Percentiles rank a stretch among this genome's conserved stretches.
phyloP scores from a whole-genome alignment of 2,888 invertebrate species.

The Coenonympha arcania region DNA sequence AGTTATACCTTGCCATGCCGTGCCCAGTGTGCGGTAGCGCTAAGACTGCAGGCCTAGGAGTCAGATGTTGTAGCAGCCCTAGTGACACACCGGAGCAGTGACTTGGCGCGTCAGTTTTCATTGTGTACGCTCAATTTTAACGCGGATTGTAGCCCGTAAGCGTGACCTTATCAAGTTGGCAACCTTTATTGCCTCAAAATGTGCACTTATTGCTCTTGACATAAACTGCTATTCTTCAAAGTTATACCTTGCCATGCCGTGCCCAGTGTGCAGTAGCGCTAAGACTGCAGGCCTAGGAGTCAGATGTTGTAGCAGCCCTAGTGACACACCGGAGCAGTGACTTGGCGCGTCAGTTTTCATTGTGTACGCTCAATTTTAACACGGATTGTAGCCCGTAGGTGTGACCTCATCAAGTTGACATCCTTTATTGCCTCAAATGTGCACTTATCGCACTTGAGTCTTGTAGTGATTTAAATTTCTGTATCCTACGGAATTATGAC shows the following conservation, averaged over 20 bases:
- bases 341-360: slow-evolving; percentile 32
- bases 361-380: slow-evolving; percentile 41
- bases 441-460: slow-evolving; percentile 17
- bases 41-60: no score
- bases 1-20: no score
- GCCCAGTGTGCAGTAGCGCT: no score
- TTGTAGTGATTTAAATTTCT: neutral
- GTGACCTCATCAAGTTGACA: slow-evolving; percentile 41
- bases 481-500: neutral
- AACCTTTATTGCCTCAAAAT: slow-evolving; percentile 39
- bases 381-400: slow-evolving; percentile 37
- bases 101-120: slow-evolving; percentile 31
- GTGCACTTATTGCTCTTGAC: slow-evolving; percentile 17
- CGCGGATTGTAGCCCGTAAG: slow-evolving; percentile 36
- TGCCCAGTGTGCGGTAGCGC: no score
- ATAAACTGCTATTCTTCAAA: no score
- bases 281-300: no score
- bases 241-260: no score
- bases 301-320: neutral
- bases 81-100: slow-evolving; percentile 6
- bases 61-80: neutral
- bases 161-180: slow-evolving; percentile 41
- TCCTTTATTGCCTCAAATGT: slow-evolving; percentile 38
- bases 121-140: slow-evolving; percentile 41
- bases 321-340: slow-evolving; percentile 6